Percentiles rank a stretch among this genome's conserved stretches.
Conservation (phyloP, 2,113 vertebrate species). For the Neotoma lepida region DNA sequence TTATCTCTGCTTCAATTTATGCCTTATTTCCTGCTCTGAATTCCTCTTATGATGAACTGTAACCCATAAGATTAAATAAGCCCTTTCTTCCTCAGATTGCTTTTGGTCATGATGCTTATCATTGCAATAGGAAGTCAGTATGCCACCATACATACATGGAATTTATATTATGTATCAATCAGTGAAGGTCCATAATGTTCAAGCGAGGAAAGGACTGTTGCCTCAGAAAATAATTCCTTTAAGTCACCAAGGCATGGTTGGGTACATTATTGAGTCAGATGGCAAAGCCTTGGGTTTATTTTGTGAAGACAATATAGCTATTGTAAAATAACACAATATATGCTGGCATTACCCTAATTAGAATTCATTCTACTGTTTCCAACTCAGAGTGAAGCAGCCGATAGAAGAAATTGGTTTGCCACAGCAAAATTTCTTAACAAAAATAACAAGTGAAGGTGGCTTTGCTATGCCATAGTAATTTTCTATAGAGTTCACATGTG, state of each 20-base stretch:
- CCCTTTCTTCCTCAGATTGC: not conserved
- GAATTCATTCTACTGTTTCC: not conserved
- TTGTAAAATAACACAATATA: slow-evolving; percentile 11
- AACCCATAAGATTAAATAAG: not conserved
- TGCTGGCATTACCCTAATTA: not conserved
- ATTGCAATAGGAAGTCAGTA: not conserved
- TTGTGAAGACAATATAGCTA: not conserved
- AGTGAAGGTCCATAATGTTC: not conserved
- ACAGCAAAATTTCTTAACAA: not conserved
- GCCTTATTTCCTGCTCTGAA: not conserved
- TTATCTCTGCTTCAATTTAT: not conserved
- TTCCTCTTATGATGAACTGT: not conserved
- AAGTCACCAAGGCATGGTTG: not conserved
- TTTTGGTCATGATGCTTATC: not conserved
- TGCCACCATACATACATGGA: not conserved
- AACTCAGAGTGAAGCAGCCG: not conserved
- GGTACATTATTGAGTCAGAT: not conserved
- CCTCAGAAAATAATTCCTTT: not conserved
- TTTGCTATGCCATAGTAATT: not conserved
- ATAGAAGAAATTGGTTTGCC: slow-evolving; percentile 9
- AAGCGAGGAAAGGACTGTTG: not conserved
- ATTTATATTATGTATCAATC: not conserved
- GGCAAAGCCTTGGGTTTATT: not conserved
- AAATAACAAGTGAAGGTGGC: slow-evolving; percentile 8
- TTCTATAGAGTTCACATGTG: not conserved